phyloP scores from a whole-genome alignment of 2,888 invertebrate genomes.

The Furcula furcula region DNA sequence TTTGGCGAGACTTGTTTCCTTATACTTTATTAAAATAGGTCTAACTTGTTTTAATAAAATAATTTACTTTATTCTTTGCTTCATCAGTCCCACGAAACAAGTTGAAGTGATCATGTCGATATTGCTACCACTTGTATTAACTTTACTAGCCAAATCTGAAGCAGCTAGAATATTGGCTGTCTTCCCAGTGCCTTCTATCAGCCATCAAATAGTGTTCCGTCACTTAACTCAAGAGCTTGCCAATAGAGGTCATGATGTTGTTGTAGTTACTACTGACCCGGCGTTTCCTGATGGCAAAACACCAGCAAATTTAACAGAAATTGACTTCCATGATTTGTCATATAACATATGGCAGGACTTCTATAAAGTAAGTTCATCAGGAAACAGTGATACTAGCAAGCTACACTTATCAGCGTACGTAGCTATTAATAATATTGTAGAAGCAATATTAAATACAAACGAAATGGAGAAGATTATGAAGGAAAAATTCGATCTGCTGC shows the following conservation, averaged over 20 bases:
- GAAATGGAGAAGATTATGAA: slow-evolving; percentile 5
- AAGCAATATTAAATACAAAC: slow-evolving; percentile 1
- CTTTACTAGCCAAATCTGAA: not conserved
- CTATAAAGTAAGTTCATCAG: not conserved
- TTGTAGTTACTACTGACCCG: slow-evolving; percentile 50
- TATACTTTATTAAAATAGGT: too few species aligned
- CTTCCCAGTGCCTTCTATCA: slow-evolving; percentile 47
- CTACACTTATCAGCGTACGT: not conserved
- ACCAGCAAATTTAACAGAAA: slow-evolving; percentile 46
- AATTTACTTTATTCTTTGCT: too few species aligned
- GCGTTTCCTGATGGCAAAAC: slow-evolving; percentile 16
- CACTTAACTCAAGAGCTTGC: slow-evolving; percentile 46
- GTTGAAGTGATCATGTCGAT: slow-evolving; percentile 1
- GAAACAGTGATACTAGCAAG: not conserved
- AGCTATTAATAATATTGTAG: not conserved
- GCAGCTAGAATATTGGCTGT: slow-evolving; percentile 48
- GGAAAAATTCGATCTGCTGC: slow-evolving; percentile 34
- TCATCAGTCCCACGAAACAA: not conserved
- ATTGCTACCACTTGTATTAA: not conserved
- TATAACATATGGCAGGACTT: slow-evolving; percentile 28
- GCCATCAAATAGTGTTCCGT: slow-evolving; percentile 52
- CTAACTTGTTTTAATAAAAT: too few species aligned
- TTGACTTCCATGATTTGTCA: slow-evolving; percentile 42
- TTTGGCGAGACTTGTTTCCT: too few species aligned
- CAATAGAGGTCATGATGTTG: slow-evolving; percentile 52